Base-by-base conservation (phyloP, 2,888 invertebrate species). In the Melieria crassipennis region DNA sequence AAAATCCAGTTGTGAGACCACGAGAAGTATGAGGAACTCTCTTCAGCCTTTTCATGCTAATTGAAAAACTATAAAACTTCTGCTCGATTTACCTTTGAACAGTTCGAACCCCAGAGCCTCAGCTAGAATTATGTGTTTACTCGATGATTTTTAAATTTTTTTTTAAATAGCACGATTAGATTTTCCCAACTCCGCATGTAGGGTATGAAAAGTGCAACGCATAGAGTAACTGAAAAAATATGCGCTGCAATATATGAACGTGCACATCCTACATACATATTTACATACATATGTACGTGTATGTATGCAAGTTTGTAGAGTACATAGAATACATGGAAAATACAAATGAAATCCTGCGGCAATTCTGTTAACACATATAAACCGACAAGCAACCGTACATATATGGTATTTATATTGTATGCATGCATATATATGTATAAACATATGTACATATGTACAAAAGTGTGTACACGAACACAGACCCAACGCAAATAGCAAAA, bases 191-290 rank as follows among this genome's bases (percentile, higher is more conserved):
- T 30, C 30, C 30, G 30, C 30, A 10, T 11, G 50, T 50, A 50
- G 10, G 11, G 11, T 10, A 11, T 50, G 11, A 50, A 50, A 10
- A 11, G 79, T 13, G 56, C 61, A 16, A 76, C 77, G 75, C 30
- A 78, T 66, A 66, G 77, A 75, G 78, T 80, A 79, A 80, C 83
- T 82, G 83, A 81, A 81, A 83, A 57, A 7, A n/a, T 30, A 57
- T 57, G 58, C 9, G 58, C 30, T 30, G 30, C 30, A 30, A 57
- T 57, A 57, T 10, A 13, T 57, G 13, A 13, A 61, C 61, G 5
- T 10, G 13, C 50, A 42, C 16, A 16, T n/a, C n/a, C n/a, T 16
- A 16, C 13, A 43, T 61, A 61, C 46, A 61, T 61, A 61, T 43
- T 43, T 61, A 43, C 13, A 61, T 61, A 61, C 46, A 61, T 61